Evolutionary conservation across 2,113 vertebrate species (phyloP).

Genomic region (Pseudorasbora parva): DNA sequence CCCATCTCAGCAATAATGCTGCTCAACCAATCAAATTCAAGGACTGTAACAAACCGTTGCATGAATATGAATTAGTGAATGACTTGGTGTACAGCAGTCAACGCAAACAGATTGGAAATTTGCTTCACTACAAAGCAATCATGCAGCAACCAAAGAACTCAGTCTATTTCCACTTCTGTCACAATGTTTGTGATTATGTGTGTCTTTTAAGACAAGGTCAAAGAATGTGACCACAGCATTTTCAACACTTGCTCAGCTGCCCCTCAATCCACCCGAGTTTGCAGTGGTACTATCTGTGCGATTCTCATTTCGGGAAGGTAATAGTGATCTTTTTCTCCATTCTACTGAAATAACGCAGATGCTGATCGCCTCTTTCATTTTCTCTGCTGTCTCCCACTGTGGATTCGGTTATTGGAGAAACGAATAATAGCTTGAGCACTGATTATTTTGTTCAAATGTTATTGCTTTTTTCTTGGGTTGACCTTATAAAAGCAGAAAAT

Average conservation of each 20-base stretch:
- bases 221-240: not conserved
- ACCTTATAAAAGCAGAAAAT: conserved; percentile 29
- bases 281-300: conserved; percentile 2
- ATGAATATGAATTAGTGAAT: not conserved
- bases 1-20: not conserved
- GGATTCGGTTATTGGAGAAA: not conserved
- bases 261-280: conserved; percentile 24
- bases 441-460: conserved; percentile 38
- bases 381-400: conserved; percentile 3
- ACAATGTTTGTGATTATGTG: conserved; percentile 11
- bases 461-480: conserved; percentile 44
- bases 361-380: conserved; percentile 28
- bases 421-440: conserved; percentile 11
- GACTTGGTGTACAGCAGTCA: not conserved
- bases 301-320: conserved; percentile 36
- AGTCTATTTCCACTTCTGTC: conserved; percentile 17
- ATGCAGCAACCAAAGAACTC: not conserved
- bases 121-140: not conserved
- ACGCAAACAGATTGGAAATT: not conserved
- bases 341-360: not conserved
- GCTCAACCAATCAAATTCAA: not conserved
- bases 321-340: conserved; percentile 20
- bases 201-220: conserved; percentile 34
- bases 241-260: not conserved
- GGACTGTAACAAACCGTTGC: not conserved